Percentiles rank a stretch among this genome's conserved stretches.
Conservation (phyloP, 2,113 vertebrate species). For the Crotalus viridis region DNA sequence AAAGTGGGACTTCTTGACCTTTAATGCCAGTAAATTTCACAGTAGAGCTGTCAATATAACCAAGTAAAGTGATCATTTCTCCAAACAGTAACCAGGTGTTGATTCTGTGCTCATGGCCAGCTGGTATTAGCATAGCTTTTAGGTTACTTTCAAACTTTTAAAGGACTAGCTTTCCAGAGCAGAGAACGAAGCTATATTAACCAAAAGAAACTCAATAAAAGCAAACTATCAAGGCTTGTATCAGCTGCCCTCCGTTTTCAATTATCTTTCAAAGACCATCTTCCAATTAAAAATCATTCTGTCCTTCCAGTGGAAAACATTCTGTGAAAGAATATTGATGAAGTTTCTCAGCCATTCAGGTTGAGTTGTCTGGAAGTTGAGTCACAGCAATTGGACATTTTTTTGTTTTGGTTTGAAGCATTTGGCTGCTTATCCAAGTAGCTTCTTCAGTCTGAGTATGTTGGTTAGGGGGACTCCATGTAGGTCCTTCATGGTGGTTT, state of each 20-base stretch:
- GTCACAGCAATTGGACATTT: not conserved
- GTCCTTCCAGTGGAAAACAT: slow-evolving; percentile 74
- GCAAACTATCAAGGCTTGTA: slow-evolving; percentile 59
- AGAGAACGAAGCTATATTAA: slow-evolving; percentile 74
- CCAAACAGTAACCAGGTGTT: slow-evolving; percentile 78
- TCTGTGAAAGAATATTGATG: slow-evolving; percentile 67
- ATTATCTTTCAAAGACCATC: slow-evolving; percentile 66
- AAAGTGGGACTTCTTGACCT: slow-evolving; percentile 90
- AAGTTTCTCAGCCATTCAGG: not conserved
- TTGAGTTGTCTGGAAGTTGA: not conserved
- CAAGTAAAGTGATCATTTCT: slow-evolving; percentile 89
- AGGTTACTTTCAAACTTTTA: slow-evolving; percentile 68
- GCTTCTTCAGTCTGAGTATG: not conserved
- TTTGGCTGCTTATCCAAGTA: not conserved
- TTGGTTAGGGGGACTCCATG: not conserved
- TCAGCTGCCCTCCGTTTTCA: slow-evolving; percentile 68
- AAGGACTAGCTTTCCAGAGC: slow-evolving; percentile 55
- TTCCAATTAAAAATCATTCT: slow-evolving; percentile 82
- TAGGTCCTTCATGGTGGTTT: not conserved
- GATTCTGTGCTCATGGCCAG: slow-evolving; percentile 68
- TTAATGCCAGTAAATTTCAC: slow-evolving; percentile 91
- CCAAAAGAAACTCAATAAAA: slow-evolving; percentile 63
- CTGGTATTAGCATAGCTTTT: slow-evolving; percentile 79
- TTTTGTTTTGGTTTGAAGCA: not conserved
- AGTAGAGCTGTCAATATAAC: slow-evolving; percentile 93